These are phyloP conservation scores for Hipparchia semele DNA, from an alignment of 2,888 invertebrate species.

Conservation along the genomic window DNA sequence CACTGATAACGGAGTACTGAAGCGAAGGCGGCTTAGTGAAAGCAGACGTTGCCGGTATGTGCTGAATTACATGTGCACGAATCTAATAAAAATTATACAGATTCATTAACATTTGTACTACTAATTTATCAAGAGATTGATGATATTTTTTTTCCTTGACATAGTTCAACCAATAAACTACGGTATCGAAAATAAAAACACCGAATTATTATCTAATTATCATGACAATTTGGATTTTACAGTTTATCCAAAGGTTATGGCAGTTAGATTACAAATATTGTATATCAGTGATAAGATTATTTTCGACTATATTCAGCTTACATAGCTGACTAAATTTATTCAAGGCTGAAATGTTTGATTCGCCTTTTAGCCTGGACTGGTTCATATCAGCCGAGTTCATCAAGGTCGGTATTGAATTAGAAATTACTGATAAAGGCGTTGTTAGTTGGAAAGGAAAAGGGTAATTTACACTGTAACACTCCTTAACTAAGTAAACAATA, in stretches of 20 bases:
- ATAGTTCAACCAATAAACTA: not conserved
- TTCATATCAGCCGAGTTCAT: not conserved
- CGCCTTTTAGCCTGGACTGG: not conserved
- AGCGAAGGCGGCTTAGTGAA: conserved; percentile 47
- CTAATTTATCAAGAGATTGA: not conserved
- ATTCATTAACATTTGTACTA: no score
- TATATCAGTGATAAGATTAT: not conserved
- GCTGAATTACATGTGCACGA: conserved; percentile 12
- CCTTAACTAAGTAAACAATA: not conserved
- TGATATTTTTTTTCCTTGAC: not conserved
- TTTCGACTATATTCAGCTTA: not conserved
- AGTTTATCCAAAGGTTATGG: no score
- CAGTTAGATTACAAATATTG: no score
- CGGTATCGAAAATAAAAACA: not conserved
- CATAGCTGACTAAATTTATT: no score
- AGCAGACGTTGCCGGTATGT: conserved; percentile 44
- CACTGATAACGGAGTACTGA: conserved; percentile 49
- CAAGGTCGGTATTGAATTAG: conserved; percentile 3
- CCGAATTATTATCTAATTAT: not conserved
- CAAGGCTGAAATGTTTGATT: no score
- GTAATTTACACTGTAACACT: not conserved
- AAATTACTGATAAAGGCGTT: conserved; percentile 9
- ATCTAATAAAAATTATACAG: conserved; percentile 1
- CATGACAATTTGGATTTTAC: not conserved
- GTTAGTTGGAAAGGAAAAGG: conserved; percentile 6